These are phyloP conservation scores for Hemistola chrysoprasaria DNA, from an alignment of 2,888 invertebrate genomes.

Conservation along the genomic window DNA sequence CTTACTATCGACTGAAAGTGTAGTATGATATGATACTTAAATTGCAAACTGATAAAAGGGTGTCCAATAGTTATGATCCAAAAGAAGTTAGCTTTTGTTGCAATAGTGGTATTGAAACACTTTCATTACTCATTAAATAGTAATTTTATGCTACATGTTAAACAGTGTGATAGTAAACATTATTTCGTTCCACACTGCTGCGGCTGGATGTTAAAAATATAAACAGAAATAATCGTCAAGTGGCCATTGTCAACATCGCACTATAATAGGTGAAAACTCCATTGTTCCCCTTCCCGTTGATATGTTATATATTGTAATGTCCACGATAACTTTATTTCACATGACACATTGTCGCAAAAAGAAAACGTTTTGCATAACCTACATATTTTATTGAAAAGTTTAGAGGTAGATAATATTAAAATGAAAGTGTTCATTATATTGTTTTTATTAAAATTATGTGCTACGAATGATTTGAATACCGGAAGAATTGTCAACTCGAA, in stretches of 20 bases:
- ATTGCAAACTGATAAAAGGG: too few relatives aligned
- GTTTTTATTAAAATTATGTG: slow-evolving; percentile 37
- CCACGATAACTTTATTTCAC: slow-evolving; percentile 17
- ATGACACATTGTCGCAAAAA: slow-evolving; percentile 10
- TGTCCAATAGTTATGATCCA: too few relatives aligned
- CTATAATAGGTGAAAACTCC: slow-evolving; percentile 41
- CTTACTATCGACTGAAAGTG: too few relatives aligned
- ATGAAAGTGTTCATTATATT: slow-evolving; percentile 8
- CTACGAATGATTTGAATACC: slow-evolving; percentile 32
- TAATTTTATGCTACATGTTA: background rate
- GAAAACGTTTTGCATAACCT: slow-evolving; percentile 7
- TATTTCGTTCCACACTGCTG: slow-evolving; percentile 42
- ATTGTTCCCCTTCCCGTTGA: slow-evolving; percentile 44
- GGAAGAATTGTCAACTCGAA: slow-evolving; percentile 29
- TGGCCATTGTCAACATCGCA: slow-evolving; percentile 46
- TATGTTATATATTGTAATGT: slow-evolving; percentile 29
- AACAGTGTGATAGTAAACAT: background rate
- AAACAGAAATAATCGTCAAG: slow-evolving; percentile 47
- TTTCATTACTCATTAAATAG: background rate
- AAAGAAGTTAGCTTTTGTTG: too few relatives aligned
- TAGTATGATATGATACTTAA: too few relatives aligned
- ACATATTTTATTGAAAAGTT: too few relatives aligned
- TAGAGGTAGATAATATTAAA: background rate
- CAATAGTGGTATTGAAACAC: too few relatives aligned
- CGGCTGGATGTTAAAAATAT: slow-evolving; percentile 35